A percentile compares a stretch with the other conserved stretches of the same genome.
Conservation (phyloP, 2,797 vertebrate species). For the Simalia tracyae region DNA sequence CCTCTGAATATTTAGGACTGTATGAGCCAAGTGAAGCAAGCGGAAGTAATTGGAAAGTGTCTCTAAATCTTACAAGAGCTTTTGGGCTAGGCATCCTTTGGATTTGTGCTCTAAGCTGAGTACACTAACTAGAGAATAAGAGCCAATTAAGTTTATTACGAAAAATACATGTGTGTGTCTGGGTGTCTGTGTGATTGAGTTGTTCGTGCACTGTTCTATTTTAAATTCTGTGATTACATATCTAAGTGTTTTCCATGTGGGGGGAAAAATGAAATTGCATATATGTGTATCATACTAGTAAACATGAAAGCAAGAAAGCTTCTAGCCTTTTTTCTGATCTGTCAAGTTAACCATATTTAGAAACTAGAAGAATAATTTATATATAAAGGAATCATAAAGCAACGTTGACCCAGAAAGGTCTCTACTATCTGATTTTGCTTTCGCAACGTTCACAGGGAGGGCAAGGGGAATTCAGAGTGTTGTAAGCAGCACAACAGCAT, state of each 20-base stretch:
- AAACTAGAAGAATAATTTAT: background rate
- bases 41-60: conserved; percentile 28
- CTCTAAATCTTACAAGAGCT: conserved; percentile 9
- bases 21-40: background rate
- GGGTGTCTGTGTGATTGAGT: background rate
- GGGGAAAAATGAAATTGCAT: background rate
- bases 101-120: conserved; percentile 3
- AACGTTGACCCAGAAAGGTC: background rate
- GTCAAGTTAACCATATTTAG: background rate
- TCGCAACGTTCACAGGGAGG: background rate
- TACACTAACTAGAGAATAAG: conserved; percentile 9
- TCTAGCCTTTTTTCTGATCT: background rate
- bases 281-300: background rate
- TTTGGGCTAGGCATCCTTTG: background rate
- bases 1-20: conserved; percentile 14
- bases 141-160: background rate
- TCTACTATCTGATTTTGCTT: background rate
- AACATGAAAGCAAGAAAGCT: background rate
- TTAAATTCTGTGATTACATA: background rate
- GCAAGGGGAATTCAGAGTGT: too few relatives aligned
- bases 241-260: background rate
- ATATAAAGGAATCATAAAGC: background rate
- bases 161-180: background rate
- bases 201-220: background rate
- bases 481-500: too few relatives aligned